These are phyloP conservation scores for Drosophila sproati DNA, from an alignment of 1,140 invertebrate species.

Conservation along the genomic window DNA sequence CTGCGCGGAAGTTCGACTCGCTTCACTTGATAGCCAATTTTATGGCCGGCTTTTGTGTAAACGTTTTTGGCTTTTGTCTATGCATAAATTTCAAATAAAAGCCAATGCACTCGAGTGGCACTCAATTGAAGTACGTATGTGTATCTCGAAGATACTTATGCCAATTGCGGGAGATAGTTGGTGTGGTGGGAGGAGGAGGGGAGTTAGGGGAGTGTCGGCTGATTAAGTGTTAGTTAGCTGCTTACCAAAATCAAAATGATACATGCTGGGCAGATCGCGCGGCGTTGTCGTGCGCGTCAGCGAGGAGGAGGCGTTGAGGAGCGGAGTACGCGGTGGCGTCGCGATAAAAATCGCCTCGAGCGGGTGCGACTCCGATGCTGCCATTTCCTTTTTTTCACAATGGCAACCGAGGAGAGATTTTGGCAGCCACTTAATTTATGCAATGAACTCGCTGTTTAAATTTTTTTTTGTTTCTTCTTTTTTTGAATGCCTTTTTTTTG, in stretches of 20 bases:
- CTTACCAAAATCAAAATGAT: slow-evolving; percentile 76
- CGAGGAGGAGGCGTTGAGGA: slow-evolving; percentile 34
- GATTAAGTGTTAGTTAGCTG: slow-evolving; percentile 1
- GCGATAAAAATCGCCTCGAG: slow-evolving; percentile 73
- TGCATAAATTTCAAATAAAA: slow-evolving; percentile 18
- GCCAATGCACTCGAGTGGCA: slow-evolving; percentile 29
- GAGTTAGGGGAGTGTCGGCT: slow-evolving; percentile 1
- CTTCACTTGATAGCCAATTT: not conserved
- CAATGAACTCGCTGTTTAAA: slow-evolving; percentile 62
- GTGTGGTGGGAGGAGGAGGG: no score
- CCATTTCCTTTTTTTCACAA: slow-evolving; percentile 44
- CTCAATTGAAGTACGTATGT: slow-evolving; percentile 14
- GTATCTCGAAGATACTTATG: slow-evolving; percentile 42
- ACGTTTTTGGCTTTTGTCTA: slow-evolving; percentile 9
- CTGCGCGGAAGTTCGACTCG: slow-evolving; percentile 61
- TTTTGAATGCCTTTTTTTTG: slow-evolving; percentile 4
- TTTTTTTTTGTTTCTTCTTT: slow-evolving; percentile 17
- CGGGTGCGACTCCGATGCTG: slow-evolving; percentile 50
- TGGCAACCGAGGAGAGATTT: slow-evolving; percentile 2
- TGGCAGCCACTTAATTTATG: slow-evolving; percentile 61
- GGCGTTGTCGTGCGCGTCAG: slow-evolving; percentile 72
- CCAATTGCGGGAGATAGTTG: not conserved
- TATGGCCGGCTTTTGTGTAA: slow-evolving; percentile 12
- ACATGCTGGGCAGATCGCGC: slow-evolving; percentile 72
- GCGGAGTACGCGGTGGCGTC: slow-evolving; percentile 57